Base-by-base conservation (phyloP, 2,888 invertebrate genomes). In the Autographa pulchrina region DNA sequence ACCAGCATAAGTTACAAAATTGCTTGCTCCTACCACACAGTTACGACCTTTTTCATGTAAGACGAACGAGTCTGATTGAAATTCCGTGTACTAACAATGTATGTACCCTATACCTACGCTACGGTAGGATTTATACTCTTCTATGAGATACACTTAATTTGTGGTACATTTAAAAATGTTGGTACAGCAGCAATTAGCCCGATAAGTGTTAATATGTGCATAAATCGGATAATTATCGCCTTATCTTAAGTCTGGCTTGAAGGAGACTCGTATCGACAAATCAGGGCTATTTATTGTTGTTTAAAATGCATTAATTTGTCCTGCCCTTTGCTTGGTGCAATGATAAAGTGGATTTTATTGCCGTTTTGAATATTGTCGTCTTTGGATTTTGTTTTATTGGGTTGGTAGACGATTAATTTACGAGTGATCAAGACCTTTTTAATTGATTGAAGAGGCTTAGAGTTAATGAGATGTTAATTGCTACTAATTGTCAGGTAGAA, bases 81-180 rank as follows among this genome's bases (percentile, higher is more conserved):
- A 95, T 95, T 96, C 95, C 95, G 88, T 96, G 95, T 95, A 92
- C 91, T 90, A 91, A 91, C 94, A 92, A 91, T 93, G 93, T 94
- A 91, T 92, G 92, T 91, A 89, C 88, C 90, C 89, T 89, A 88
- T 91, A 90, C 90, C 91, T 92, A 93, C 92, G 92, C 91, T 92
- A 93, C 92, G 92, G 92, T 89, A 90, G 86, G 85, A 90, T 90
- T 92, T 92, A 92, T 91, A 91, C 91, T 92, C 90, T 91, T 90
- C 90, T 89, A 89, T 88, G 91, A 89, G 92, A 90, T 91, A 90
- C 72, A 84, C 83, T 88, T 91, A 90, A 91, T 91, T 94, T 93
- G 92, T 92, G 88, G 82, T 85, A 83, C 86, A 88, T 88, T 90
- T 92, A 89, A 92, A 92, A 92, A 92, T 92, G 88, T 90, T 89